Percentiles rank a stretch among this genome's conserved stretches.
phyloP scores from a whole-genome alignment of 1,140 invertebrate species.

The Littorina saxatilis region DNA sequence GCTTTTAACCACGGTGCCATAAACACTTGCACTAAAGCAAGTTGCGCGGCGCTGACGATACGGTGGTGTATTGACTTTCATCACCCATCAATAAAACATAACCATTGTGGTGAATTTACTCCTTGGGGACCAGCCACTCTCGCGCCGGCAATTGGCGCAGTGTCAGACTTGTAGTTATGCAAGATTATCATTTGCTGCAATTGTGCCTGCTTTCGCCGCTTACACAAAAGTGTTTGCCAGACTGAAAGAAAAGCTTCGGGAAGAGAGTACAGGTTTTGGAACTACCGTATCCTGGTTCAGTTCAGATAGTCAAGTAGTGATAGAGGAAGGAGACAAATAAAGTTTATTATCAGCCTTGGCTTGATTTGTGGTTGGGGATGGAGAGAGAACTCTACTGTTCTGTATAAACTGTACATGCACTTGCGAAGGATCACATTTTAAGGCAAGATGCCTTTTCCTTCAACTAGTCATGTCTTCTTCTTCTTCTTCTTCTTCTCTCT shows the following conservation, averaged over 20 bases:
- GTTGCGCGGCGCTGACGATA: neutral
- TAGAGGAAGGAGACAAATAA: neutral
- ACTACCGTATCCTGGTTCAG: neutral
- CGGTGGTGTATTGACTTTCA: neutral
- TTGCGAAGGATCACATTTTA: neutral
- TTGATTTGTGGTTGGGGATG: neutral
- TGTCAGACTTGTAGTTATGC: neutral
- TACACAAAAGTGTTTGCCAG: neutral
- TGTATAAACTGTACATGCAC: too few species aligned
- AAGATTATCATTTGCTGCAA: neutral
- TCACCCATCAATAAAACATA: neutral
- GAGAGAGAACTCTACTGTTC: neutral
- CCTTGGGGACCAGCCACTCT: neutral
- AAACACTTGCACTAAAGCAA: neutral
- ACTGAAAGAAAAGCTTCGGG: neutral
- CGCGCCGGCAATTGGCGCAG: neutral
- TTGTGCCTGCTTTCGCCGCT: too few species aligned
- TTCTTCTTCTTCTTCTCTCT: neutral
- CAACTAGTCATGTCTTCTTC: too few species aligned
- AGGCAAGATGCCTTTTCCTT: neutral
- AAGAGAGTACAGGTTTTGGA: neutral
- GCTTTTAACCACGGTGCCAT: too few species aligned
- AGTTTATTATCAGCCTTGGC: neutral
- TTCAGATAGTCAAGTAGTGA: neutral
- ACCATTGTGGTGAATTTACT: neutral